Percentiles rank a stretch among this genome's conserved stretches.
phyloP scores from a whole-genome alignment of 2,797 vertebrate species.

The Enteromius unitaeniatus region DNA sequence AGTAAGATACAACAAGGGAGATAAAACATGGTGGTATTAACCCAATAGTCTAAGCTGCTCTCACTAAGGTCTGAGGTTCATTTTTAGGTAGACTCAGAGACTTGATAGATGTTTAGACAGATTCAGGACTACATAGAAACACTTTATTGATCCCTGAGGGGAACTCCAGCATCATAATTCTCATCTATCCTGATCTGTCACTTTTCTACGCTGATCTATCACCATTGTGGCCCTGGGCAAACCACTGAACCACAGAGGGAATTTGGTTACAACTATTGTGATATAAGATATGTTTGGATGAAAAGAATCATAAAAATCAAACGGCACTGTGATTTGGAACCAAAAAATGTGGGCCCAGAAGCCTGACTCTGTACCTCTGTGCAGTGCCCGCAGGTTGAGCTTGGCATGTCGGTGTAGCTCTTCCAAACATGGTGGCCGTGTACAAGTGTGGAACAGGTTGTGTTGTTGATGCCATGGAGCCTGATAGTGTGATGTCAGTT shows the following conservation, averaged over 20 bases:
- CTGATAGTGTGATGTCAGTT: constrained; percentile 91
- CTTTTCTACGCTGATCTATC: constrained; percentile 19
- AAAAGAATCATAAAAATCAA: neutral
- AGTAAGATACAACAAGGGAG: too few species aligned
- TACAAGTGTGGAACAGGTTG: constrained; percentile 91
- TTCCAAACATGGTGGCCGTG: constrained; percentile 89
- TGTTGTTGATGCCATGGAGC: constrained; percentile 95
- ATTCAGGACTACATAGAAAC: constrained; percentile 8
- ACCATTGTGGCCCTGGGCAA: constrained; percentile 6
- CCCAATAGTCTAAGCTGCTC: neutral
- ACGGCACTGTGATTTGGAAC: neutral
- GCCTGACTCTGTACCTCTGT: constrained; percentile 80
- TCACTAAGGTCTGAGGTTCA: neutral
- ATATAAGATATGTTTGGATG: neutral
- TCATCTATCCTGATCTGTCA: constrained; percentile 19
- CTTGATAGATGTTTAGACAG: constrained; percentile 11
- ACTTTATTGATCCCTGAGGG: constrained; percentile 20
- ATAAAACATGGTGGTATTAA: neutral
- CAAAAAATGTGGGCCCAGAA: neutral
- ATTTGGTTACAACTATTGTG: constrained; percentile 14
- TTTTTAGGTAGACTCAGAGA: constrained; percentile 1
- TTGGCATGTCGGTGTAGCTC: constrained; percentile 92
- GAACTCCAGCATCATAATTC: constrained; percentile 29
- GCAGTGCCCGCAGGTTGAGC: constrained; percentile 88
- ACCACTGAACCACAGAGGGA: constrained; percentile 17